Base-by-base conservation (phyloP, 2,888 invertebrate genomes). In the Drosophila emarginata region DNA sequence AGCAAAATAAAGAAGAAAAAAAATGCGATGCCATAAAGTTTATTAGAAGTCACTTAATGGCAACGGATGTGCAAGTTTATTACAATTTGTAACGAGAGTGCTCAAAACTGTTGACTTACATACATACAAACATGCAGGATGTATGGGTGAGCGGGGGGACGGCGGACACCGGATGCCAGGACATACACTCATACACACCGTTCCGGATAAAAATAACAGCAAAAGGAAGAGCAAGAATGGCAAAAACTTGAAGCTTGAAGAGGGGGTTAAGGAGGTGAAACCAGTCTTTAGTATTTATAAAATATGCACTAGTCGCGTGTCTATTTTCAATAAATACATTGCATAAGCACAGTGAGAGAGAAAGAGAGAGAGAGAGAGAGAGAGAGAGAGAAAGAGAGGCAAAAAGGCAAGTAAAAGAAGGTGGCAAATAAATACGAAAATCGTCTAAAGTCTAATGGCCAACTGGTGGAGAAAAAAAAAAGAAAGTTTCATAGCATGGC, bases 291-390 rank as follows among this genome's bases (percentile, higher is more conserved):
- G 56, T 53, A 60, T 80, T 81, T 78, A 79, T 89, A 88, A 88
- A 88, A 87, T 87, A 87, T 89, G 81, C 81, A 79, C 68, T 66
- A 67, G 66, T 89, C 85, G 89, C 88, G 84, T 88, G 88, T 81
- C 81, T 77, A 64, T 76, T 80, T 77, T 75, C 81, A 89, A 89
- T 88, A 88, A 88, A 88, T 88, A 85, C 74, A 45, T 14, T 52
- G 54, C 58, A 9, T 32, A 18, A 54, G 6, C 32, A 18, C 32
- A 36, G 12, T 51, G 36, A 50, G 28, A 23, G 23, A 54, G 50
- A 56, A 12, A 37, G 23, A 45, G 53, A 54, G 2, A 36, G 21
- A 63, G 18, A 51, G 11, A 36, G 28, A 21, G 18, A 21, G 12
- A n/a, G 21, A 36, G 14, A 32, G 21, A 45, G 64, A 28, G 28